Conservation (phyloP, 2,888 invertebrate genomes). For the Drosophila mimica region DNA sequence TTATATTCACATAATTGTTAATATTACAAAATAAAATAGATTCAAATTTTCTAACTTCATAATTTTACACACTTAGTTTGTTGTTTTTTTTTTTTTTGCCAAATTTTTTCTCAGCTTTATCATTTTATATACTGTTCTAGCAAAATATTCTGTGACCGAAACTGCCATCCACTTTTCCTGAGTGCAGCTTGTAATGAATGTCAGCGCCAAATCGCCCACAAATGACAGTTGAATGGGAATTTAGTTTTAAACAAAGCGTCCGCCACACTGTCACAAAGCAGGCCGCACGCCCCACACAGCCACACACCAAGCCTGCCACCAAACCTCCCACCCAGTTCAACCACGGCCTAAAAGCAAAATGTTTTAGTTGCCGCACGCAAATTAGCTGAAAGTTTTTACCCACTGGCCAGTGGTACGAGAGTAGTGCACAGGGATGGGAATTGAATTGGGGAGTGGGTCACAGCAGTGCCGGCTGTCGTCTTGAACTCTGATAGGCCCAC, state of each 20-base stretch:
- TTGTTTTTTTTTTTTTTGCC: neutral
- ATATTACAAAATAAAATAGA: too few relatives aligned
- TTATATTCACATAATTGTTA: neutral
- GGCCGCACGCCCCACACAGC: constrained; percentile 12
- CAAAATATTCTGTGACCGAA: neutral
- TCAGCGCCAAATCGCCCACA: constrained; percentile 56
- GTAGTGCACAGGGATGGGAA: neutral
- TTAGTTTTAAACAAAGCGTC: constrained; percentile 66
- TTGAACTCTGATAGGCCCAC: constrained; percentile 62
- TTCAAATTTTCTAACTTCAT: too few relatives aligned
- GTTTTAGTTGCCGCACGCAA: constrained; percentile 71
- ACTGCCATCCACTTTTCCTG: neutral
- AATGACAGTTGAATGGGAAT: constrained; percentile 77
- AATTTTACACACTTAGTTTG: neutral
- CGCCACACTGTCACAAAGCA: constrained; percentile 35
- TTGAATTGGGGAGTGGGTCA: neutral
- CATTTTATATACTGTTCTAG: neutral
- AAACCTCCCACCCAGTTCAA: neutral
- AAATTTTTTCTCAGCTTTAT: neutral
- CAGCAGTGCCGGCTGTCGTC: constrained; percentile 35
- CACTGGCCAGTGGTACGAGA: constrained; percentile 21
- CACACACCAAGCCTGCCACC: constrained; percentile 3
- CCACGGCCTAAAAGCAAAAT: constrained; percentile 58
- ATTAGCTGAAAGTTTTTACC: constrained; percentile 73
- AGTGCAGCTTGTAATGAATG: constrained; percentile 44